A percentile compares a stretch with the other conserved stretches of the same genome.
phyloP scores from a whole-genome alignment of 1,140 invertebrate genomes.

The Papilio aristodemus region DNA sequence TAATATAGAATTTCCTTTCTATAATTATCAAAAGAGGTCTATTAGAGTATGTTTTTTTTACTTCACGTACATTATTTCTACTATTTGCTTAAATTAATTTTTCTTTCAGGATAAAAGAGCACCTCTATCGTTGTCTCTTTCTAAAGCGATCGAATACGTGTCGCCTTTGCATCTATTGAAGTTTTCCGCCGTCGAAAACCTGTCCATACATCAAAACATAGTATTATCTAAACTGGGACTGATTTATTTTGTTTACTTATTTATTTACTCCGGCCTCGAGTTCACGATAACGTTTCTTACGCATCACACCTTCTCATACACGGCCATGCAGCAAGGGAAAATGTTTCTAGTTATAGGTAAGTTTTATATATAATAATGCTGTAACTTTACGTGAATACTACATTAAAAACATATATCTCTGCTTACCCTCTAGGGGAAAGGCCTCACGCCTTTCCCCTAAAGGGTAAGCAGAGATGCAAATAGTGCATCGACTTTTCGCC shows the following conservation, averaged over 20 bases:
- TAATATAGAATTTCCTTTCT: too few species aligned
- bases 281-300: constrained; percentile 99
- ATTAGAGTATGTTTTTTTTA: too few species aligned
- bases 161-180: constrained; percentile 81
- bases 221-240: constrained; percentile 88
- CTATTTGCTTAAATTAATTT: constrained; percentile 38
- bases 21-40: too few species aligned
- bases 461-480: too few species aligned
- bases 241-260: constrained; percentile 97
- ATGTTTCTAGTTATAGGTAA: constrained; percentile 97
- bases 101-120: constrained; percentile 85
- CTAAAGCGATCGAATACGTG: constrained; percentile 86
- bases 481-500: too few species aligned
- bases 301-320: constrained; percentile 95
- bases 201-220: constrained; percentile 81
- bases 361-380: constrained; percentile 5
- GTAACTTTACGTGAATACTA: too few species aligned
- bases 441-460: too few species aligned
- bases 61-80: too few species aligned
- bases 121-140: constrained; percentile 84
- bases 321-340: constrained; percentile 97
- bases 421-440: too few species aligned
- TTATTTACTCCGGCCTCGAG: constrained; percentile 98
- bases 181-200: constrained; percentile 83
- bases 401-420: too few species aligned